phyloP scores from a whole-genome alignment of 30 jellyfish, hydroid and myxozoan genomes.

The Haliclystus octoradiatus region DNA sequence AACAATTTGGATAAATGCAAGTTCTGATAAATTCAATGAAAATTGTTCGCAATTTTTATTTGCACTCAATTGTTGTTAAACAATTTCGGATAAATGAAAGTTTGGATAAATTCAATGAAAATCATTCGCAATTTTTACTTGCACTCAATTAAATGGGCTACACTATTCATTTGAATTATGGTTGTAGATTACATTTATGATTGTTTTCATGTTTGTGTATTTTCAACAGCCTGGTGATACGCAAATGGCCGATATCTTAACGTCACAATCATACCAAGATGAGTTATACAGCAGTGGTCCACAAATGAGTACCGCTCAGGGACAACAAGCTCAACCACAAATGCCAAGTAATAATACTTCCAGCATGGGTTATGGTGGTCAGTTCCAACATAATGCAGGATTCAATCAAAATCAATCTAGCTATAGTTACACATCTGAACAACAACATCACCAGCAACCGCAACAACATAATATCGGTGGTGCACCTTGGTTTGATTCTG shows the following conservation, averaged over 20 bases:
- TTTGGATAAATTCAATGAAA: too few relatives aligned
- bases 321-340: constrained; percentile 48
- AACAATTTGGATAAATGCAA: too few relatives aligned
- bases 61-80: too few relatives aligned
- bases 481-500: constrained; percentile 95
- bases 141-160: too few relatives aligned
- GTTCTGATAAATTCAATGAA: too few relatives aligned
- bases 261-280: constrained; percentile 94
- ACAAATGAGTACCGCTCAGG: constrained; percentile 9
- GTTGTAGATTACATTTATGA: too few relatives aligned
- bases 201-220: too few relatives aligned
- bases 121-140: too few relatives aligned
- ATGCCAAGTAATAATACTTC: constrained; percentile 20
- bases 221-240: constrained; percentile 96
- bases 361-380: not conserved
- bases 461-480: constrained; percentile 72
- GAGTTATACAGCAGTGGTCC: constrained; percentile 73
- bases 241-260: constrained; percentile 98
- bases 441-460: constrained; percentile 45
- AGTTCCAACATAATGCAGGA: constrained; percentile 61
- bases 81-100: too few relatives aligned
- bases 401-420: constrained; percentile 16
- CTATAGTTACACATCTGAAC: constrained; percentile 54
- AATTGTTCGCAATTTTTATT: too few relatives aligned
- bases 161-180: too few relatives aligned